Evolutionary conservation across 2,888 invertebrate genomes (phyloP).

Genomic region (Drosophila antonietae): DNA sequence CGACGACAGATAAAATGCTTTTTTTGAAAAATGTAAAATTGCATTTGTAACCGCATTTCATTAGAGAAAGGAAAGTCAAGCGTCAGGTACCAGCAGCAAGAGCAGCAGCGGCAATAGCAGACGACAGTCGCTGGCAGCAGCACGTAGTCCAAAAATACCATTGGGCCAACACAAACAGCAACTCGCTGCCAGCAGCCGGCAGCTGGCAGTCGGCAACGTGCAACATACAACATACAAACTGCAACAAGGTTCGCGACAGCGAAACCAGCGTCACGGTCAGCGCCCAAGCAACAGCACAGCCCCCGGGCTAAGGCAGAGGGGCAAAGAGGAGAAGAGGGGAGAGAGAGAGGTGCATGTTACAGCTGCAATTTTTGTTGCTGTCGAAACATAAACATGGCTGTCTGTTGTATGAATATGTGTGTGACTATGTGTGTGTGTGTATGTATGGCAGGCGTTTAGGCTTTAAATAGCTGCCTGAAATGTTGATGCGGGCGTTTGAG

Average conservation of each 20-base stretch:
- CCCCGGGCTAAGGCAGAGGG: background rate
- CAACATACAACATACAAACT: constrained; percentile 39
- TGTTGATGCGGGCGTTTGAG: constrained; percentile 36
- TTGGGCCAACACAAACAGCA: constrained; percentile 38
- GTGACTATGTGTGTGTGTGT: background rate
- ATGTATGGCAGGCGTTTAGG: constrained; percentile 36
- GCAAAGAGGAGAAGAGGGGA: background rate
- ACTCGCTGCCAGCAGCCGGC: constrained; percentile 29
- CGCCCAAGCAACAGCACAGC: constrained; percentile 40
- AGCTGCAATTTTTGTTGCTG: constrained; percentile 54
- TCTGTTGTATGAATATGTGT: constrained; percentile 7
- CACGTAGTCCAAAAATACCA: constrained; percentile 55
- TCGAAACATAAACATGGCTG: constrained; percentile 54
- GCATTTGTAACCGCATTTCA: constrained; percentile 78
- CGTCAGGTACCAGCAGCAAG: constrained; percentile 61
- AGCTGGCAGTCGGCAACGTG: constrained; percentile 29
- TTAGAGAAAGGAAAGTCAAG: constrained; percentile 78
- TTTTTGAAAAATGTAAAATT: constrained; percentile 76
- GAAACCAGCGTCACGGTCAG: constrained; percentile 70
- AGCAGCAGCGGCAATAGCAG: constrained; percentile 34
- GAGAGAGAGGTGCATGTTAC: constrained; percentile 32
- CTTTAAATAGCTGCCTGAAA: constrained; percentile 48
- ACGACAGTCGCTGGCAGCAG: constrained; percentile 30
- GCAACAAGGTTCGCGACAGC: constrained; percentile 63
- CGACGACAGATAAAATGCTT: constrained; percentile 75